Conservation (phyloP, 2,113 vertebrate species). For the Chiloscyllium plagiosum region DNA sequence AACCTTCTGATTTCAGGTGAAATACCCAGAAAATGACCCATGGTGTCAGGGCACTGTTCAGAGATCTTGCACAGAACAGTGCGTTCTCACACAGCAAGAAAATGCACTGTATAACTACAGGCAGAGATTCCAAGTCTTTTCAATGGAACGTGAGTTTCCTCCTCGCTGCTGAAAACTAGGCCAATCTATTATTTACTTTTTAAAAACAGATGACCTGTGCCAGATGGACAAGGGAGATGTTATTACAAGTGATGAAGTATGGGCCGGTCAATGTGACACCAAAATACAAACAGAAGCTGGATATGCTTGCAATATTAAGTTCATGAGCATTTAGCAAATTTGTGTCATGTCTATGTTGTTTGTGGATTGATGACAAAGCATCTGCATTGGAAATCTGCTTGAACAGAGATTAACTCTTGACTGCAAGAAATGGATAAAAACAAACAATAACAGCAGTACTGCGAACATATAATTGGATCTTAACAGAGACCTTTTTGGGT, state of each 20-base stretch:
- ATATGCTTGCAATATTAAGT: too few species aligned
- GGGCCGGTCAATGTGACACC: slow-evolving; percentile 16
- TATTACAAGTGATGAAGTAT: background rate
- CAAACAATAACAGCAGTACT: background rate
- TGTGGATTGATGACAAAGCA: slow-evolving; percentile 9
- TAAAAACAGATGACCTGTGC: background rate
- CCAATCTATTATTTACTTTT: background rate
- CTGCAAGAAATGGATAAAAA: background rate
- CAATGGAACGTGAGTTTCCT: background rate
- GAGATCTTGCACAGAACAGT: background rate
- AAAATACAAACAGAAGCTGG: slow-evolving; percentile 18
- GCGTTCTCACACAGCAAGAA: background rate
- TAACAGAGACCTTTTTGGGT: too few species aligned
- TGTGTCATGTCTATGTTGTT: background rate
- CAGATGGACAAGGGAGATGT: slow-evolving; percentile 2
- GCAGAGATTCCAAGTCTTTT: background rate
- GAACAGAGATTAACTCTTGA: background rate
- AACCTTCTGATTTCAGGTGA: background rate
- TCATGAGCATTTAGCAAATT: background rate
- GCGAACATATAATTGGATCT: background rate
- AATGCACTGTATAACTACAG: background rate
- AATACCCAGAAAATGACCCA: background rate
- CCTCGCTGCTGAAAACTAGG: background rate
- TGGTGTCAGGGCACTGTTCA: background rate
- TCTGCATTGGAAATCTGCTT: too few species aligned